Base-by-base conservation (phyloP, 2,797 vertebrate species). In the Macropodus opercularis region DNA sequence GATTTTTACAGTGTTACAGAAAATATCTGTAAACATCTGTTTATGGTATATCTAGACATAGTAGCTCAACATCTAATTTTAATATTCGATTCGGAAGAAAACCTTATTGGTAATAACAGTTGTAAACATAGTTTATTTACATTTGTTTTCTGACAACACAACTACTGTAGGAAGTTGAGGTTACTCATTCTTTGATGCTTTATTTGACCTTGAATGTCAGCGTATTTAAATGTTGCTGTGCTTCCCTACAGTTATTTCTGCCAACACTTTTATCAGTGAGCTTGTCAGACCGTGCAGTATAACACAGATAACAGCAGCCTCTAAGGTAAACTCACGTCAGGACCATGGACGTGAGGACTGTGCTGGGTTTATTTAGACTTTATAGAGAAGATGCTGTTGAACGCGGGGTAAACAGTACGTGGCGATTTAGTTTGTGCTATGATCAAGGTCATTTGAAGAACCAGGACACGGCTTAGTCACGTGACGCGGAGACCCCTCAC, bases 381-480 rank as follows among this genome's bases (percentile, higher is more conserved):
- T 14, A 34, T 11, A 50, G 8, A 43, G 21, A 27, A 34, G 13
- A 19, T 8, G 1, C 26, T 40, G 11, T 38, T 10, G 51, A 51
- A 26, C 11, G 17, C 53, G 22, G 8, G 36, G 7, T 6, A 15
- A n/a, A 6, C 13, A 29, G 27, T 23, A 11, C 12, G 12, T 44
- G 48, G 27, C 26, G 44, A 2, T 42, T 31, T 19, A 26, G 39
- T 59, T 36, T 39, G 17, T 31, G 26, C 23, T 2, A 12, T 27
- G 40, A 23, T 40, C 18, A 41, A 29, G 42, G 67, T 75, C 46
- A 18, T 47, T 56, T 60, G 18, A 77, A 83, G 48, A 43, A 55
- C 43, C 49, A 4, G 32, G 40, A 41, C 17, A 19, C 14, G 15
- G 23, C 29, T 21, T 26, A 23, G 54, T 47, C 38, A 8, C 21